Evolutionary conservation across 1,140 invertebrate genomes (phyloP).

Genomic region (Lepidurus arcticus): DNA sequence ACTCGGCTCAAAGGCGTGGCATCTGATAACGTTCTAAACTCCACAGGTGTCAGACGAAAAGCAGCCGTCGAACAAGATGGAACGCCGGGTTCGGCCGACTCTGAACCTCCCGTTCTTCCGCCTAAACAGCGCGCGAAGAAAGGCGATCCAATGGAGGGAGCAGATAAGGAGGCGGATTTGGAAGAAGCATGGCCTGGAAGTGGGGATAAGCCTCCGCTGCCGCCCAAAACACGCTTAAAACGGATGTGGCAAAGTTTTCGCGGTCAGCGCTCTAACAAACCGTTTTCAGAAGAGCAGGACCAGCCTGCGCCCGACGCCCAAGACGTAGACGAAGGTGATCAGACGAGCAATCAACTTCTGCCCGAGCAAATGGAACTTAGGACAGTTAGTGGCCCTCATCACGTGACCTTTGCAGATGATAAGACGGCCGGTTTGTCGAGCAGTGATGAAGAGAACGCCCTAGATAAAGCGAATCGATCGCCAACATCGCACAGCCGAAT

Average conservation of each 20-base stretch:
- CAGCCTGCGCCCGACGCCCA: not conserved
- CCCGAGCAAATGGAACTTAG: not conserved
- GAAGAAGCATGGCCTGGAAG: not conserved
- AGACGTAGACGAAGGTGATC: not conserved
- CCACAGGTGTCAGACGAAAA: not conserved
- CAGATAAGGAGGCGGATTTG: not conserved
- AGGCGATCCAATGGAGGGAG: not conserved
- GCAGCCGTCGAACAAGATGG: not conserved
- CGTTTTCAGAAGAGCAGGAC: not conserved
- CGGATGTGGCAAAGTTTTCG: slow-evolving; percentile 8
- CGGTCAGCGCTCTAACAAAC: not conserved
- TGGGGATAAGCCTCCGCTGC: not conserved
- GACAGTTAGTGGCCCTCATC: not conserved
- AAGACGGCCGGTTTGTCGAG: not conserved
- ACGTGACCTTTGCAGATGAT: slow-evolving; percentile 18
- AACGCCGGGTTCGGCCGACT: not conserved
- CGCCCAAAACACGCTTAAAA: not conserved
- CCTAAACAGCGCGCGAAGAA: not conserved
- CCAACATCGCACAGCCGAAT: not conserved
- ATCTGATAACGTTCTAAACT: not conserved
- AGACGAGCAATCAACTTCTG: not conserved
- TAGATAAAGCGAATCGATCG: not conserved
- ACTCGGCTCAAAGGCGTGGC: not conserved
- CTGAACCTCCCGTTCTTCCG: not conserved
- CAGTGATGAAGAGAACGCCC: not conserved